A percentile compares a stretch with the other conserved stretches of the same genome.
Evolutionary conservation across 2,888 invertebrate genomes (phyloP).

Genomic region (Diarsia dahlii): DNA sequence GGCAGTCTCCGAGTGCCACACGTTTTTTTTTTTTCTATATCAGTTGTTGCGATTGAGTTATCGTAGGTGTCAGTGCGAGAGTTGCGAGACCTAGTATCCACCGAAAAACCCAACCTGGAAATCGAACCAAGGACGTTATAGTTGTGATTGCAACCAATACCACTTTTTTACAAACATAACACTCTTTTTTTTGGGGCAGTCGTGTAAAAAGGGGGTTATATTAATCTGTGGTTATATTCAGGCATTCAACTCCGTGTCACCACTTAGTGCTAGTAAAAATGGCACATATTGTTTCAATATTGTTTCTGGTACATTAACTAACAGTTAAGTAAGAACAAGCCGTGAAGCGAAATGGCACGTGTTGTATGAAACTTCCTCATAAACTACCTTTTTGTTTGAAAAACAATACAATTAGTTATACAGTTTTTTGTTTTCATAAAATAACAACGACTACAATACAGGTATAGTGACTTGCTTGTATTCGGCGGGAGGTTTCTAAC

Average conservation of each 20-base stretch:
- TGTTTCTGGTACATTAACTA: conserved; percentile 33
- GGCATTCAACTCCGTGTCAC: neutral
- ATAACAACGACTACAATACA: conserved; percentile 28
- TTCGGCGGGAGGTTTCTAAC: neutral
- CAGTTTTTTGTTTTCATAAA: conserved; percentile 29
- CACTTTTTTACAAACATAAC: too few relatives aligned
- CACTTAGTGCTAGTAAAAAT: neutral
- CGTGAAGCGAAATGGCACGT: conserved; percentile 26
- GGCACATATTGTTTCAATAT: conserved; percentile 6
- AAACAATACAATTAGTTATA: conserved; percentile 32
- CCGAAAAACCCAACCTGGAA: too few relatives aligned
- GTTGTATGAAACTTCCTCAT: conserved; percentile 36
- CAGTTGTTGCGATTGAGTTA: neutral
- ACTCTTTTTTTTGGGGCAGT: too few relatives aligned
- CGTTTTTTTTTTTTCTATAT: too few relatives aligned
- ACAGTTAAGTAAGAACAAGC: conserved; percentile 26
- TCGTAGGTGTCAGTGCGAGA: neutral
- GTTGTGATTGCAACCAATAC: too few relatives aligned
- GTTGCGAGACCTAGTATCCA: neutral
- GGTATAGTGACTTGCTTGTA: conserved; percentile 1
- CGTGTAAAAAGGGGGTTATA: too few relatives aligned
- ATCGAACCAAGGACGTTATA: too few relatives aligned
- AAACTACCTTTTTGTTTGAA: conserved; percentile 31
- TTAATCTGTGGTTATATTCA: too few relatives aligned
- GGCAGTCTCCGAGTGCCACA: too few relatives aligned